These are phyloP conservation scores for Ptychoptera contaminata DNA, from an alignment of 2,888 invertebrate genomes.

Conservation along the genomic window DNA sequence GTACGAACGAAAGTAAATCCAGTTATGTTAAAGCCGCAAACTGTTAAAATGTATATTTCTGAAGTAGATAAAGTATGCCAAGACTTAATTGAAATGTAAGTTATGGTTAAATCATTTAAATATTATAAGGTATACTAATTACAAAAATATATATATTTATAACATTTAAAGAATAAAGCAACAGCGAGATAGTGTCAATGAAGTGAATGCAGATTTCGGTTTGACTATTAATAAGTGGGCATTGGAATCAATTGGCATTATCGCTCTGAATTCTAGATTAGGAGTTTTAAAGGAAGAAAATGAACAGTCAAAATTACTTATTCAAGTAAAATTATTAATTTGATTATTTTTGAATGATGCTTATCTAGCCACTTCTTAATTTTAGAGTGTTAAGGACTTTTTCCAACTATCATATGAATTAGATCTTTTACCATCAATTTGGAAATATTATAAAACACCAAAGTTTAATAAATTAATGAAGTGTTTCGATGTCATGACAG, in stretches of 20 bases:
- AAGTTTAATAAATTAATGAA: slow-evolving; percentile 21
- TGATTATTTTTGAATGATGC: no score
- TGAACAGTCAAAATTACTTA: slow-evolving; percentile 11
- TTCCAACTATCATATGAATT: slow-evolving; percentile 12
- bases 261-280: slow-evolving; percentile 28
- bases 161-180: slow-evolving; percentile 20
- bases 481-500: slow-evolving; percentile 27
- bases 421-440: slow-evolving; percentile 23
- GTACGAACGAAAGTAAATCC: slow-evolving; percentile 51
- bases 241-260: slow-evolving; percentile 35
- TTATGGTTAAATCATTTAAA: no score
- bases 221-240: slow-evolving; percentile 39
- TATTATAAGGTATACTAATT: no score
- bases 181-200: slow-evolving; percentile 18
- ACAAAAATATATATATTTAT: neutral
- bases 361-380: neutral
- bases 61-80: slow-evolving; percentile 34
- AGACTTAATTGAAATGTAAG: slow-evolving; percentile 24
- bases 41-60: slow-evolving; percentile 35
- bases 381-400: neutral
- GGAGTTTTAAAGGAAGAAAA: slow-evolving; percentile 16
- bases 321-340: no score
- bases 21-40: slow-evolving; percentile 44
- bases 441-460: slow-evolving; percentile 21
- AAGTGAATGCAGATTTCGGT: slow-evolving; percentile 31